Percentiles rank a stretch among this genome's conserved stretches.
Conservation (phyloP, 2,113 vertebrate genomes). For the Paramormyrops kingsleyae region DNA sequence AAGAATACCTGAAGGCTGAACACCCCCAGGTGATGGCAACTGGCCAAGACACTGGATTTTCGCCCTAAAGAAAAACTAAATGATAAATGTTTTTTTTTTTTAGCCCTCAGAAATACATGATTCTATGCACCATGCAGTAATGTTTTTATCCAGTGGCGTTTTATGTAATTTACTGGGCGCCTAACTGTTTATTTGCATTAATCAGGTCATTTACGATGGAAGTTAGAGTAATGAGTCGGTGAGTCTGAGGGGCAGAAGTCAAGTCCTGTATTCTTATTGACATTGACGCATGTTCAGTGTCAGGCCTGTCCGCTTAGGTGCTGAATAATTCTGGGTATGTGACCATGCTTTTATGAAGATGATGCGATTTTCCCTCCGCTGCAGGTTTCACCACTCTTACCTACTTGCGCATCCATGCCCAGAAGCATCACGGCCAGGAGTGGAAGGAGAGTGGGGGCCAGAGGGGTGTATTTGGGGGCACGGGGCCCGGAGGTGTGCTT, state of each 20-base stretch:
- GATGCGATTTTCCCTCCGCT: neutral
- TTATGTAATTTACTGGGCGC: neutral
- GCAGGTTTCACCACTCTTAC: conserved; percentile 67
- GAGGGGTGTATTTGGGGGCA: conserved; percentile 60
- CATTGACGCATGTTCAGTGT: neutral
- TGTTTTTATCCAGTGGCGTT: neutral
- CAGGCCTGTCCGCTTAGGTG: neutral
- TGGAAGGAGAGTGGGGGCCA: conserved; percentile 62
- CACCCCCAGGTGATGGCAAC: neutral
- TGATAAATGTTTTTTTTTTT: neutral
- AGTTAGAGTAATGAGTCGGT: neutral
- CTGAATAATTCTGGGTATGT: neutral
- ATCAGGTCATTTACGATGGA: neutral
- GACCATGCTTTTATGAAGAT: neutral
- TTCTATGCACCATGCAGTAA: neutral
- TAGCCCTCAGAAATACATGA: neutral
- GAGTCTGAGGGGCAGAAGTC: neutral
- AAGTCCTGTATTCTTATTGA: neutral
- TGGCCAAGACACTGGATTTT: neutral
- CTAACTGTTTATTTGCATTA: neutral
- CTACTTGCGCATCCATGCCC: conserved; percentile 81
- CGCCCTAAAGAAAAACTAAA: neutral
- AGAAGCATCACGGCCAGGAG: conserved; percentile 86
- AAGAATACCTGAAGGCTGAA: neutral
- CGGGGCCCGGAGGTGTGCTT: conserved; percentile 69